A percentile compares a stretch with the other conserved stretches of the same genome.
Evolutionary conservation across 92 coral and sea anemone genomes (phyloP).

Genomic region (Zoanthus gigantus): DNA sequence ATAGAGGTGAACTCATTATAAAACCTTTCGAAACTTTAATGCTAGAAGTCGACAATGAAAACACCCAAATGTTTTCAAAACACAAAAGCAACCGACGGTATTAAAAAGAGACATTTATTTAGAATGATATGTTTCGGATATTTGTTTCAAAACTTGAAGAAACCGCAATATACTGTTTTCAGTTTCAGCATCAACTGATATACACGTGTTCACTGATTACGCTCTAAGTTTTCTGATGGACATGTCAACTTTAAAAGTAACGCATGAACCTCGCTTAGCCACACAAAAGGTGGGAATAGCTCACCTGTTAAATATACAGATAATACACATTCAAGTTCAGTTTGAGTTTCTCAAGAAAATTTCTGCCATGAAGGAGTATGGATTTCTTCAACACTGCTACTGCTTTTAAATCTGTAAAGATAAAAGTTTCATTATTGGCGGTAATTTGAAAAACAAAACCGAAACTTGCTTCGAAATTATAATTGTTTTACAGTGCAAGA

Average conservation of each 20-base stretch:
- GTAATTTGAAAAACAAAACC: not conserved
- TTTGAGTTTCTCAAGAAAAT: constrained; percentile 39
- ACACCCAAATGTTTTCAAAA: constrained; percentile 27
- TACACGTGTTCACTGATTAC: constrained; percentile 24
- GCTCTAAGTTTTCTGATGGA: not conserved
- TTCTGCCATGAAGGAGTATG: constrained; percentile 6
- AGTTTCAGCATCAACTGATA: not conserved
- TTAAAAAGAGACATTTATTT: constrained; percentile 1
- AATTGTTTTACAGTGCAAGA: not conserved
- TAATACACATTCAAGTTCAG: constrained; percentile 10
- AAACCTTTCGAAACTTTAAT: constrained; percentile 16
- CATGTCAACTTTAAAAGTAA: constrained; percentile 13
- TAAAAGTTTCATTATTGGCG: constrained; percentile 33
- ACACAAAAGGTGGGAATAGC: constrained; percentile 42
- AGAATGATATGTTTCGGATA: not conserved
- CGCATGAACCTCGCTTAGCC: not conserved
- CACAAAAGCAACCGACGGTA: constrained; percentile 35
- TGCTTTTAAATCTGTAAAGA: constrained; percentile 12
- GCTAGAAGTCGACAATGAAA: constrained; percentile 37
- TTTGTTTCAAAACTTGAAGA: not conserved
- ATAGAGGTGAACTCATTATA: constrained; percentile 27
- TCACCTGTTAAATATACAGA: constrained; percentile 38
- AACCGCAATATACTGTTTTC: not conserved
- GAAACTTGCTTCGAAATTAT: not conserved
- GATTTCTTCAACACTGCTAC: constrained; percentile 6